Evolutionary conservation across 2,113 vertebrate species (phyloP), one percentile per base, ranked within the genome.

Genomic region (Apeltes quadracus): DNA sequence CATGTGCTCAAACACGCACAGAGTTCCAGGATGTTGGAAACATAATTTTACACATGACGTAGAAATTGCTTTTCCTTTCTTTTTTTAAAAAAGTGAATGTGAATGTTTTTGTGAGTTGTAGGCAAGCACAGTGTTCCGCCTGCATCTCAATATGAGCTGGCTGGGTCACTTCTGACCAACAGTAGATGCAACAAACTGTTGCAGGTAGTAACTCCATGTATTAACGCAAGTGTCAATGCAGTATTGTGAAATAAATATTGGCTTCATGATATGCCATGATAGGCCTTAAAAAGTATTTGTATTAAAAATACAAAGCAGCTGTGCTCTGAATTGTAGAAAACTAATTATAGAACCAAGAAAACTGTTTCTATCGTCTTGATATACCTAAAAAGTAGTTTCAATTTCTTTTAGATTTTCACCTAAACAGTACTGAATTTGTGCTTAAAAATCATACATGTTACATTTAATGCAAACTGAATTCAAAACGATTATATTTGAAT

Each of bases 221-320:
- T n/a, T 64, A 8, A 77, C 44, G 69, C 78, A 87, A 85, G 29
- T 57, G 14, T 78, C 78, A 85, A 74, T 86, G 88, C 79, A 85
- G 25, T 83, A 58, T 61, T 73, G 20, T 64, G 14, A 38, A 66
- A 67, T 50, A 46, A 66, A 23, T 54, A 39, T 4, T n/a, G 34
- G 72, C 18, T 71, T 54, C 61, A 18, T 54, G 48, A 73, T 64
- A 25, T 72, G 32, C 32, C 32, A 13, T 58, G 23, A 48, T 22
- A 11, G 22, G n/a, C 20, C 36, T 56, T 15, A 44, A n/a, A 2
- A 71, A 0, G 61, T 78, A 87, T 83, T 84, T 77, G 79, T 75
- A 58, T 72, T 53, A 64, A 53, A 72, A 50, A 58, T 23, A 62
- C 9, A 55, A 61, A 55, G 55, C 11, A 16, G 4, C 18, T 50